Conservation (phyloP, 2,797 vertebrate species). For the Heteromormyrus szaboi region DNA sequence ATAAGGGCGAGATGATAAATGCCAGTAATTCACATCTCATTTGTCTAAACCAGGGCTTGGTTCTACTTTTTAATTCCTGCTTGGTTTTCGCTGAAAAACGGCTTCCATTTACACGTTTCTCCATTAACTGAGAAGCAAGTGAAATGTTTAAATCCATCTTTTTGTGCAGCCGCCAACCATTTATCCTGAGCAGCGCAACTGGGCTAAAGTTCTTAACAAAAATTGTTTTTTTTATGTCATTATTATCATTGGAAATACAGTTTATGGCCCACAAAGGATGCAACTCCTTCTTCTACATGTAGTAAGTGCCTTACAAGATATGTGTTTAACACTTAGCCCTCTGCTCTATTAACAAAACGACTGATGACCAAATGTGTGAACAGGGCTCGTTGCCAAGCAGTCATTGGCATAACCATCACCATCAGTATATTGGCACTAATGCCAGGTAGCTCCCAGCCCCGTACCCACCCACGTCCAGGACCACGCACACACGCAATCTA, state of each 20-base stretch:
- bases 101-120: not conserved
- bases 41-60: slow-evolving; percentile 25
- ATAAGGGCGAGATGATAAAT: slow-evolving; percentile 32
- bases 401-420: not conserved
- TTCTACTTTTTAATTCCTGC: slow-evolving; percentile 4
- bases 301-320: not conserved
- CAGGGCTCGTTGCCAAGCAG: not conserved
- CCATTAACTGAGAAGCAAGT: not conserved
- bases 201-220: not conserved
- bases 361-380: not conserved
- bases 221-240: not conserved
- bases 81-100: not conserved
- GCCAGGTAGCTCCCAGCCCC: not conserved
- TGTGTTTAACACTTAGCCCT: not conserved
- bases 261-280: not conserved
- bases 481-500: not conserved
- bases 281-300: not conserved
- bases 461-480: not conserved
- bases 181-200: not conserved
- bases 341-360: not conserved
- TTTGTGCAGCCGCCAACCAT: not conserved
- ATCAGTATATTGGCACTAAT: not conserved
- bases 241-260: not conserved
- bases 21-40: slow-evolving; percentile 33
- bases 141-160: not conserved